Evolutionary conservation across 2,113 vertebrate species (phyloP), one percentile per base, ranked within the genome.

Genomic region (Elachura formosa): DNA sequence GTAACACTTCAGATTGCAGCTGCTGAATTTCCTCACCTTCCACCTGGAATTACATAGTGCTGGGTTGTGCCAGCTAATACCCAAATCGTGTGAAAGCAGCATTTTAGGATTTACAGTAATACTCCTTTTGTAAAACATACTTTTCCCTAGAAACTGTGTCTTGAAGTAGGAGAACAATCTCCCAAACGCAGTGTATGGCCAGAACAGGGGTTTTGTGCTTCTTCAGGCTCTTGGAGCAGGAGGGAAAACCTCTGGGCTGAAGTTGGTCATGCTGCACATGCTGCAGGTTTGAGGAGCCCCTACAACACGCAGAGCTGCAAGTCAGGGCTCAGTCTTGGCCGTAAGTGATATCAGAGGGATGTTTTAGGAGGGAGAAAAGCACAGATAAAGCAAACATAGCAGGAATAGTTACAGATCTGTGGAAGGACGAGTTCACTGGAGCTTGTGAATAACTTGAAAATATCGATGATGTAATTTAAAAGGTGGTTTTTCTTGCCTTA

Each of bases 221-320:
- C 34, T 74, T 75, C 66, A 61, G 76, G 34, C 58, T 80, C 0
- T 41, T 55, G 5, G 21, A 73, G 11, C 25, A 51, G 28, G 25
- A 17, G 33, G 52, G 56, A 59, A 38, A 29, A 40, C 56, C 56
- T 63, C 31, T 12, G 59, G 48, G 51, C 75, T 94, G 54, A 46
- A 36, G 14, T 59, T 66, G n/a, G 52, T 21, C 12, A 4, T 71
- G 52, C 28, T 63, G 77, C 46, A 13, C 5, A 0, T 43, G 26
- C 38, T 79, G 41, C 25, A 14, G 34, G 33, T 64, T 72, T 12
- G 58, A 88, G 76, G 43, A 56, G 58, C 48, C 17, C n/a, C 77
- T 43, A 5, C 0, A 4, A n/a, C 56, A 55, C 3, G 6, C 26
- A 67, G 45, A 17, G 26, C 7, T 72, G 26, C 43, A 38, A 40